A percentile compares a stretch with the other conserved stretches of the same genome.
These are phyloP conservation scores for Ennomos fuscantarius DNA, from an alignment of 2,888 invertebrate species.

Conservation along the genomic window DNA sequence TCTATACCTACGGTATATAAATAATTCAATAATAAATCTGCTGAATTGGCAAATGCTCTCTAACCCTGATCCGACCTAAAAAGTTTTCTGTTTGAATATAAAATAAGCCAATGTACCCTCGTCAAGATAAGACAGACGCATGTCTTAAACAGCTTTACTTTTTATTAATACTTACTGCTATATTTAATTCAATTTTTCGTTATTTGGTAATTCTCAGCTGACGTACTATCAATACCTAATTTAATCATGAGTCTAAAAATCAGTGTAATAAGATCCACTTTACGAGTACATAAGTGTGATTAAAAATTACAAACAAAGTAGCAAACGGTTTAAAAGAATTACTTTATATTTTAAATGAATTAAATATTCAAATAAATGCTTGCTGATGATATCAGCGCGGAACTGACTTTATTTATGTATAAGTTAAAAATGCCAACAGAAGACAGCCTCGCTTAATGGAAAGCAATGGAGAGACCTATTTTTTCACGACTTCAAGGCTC, in stretches of 20 bases:
- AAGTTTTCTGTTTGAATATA: conserved; percentile 55
- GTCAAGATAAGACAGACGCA: conserved; percentile 62
- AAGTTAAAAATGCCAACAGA: too few species aligned
- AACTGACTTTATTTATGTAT: too few species aligned
- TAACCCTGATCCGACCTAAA: conserved; percentile 32
- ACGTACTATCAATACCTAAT: too few species aligned
- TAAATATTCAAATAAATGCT: too few species aligned
- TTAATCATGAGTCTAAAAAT: too few species aligned
- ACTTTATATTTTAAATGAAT: too few species aligned
- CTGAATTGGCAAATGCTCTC: conserved; percentile 12
- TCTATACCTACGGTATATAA: background rate
- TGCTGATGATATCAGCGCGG: too few species aligned
- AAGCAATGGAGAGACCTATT: conserved; percentile 1
- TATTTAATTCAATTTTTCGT: conserved; percentile 20
- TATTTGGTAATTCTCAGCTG: too few species aligned
- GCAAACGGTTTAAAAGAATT: too few species aligned
- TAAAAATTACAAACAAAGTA: too few species aligned
- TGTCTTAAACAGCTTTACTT: conserved; percentile 49
- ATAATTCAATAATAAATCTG: conserved; percentile 11
- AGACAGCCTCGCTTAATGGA: conserved; percentile 2
- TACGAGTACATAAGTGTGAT: too few species aligned
- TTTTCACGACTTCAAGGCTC: conserved; percentile 9
- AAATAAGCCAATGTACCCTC: conserved; percentile 64
- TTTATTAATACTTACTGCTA: conserved; percentile 30
- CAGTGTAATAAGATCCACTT: too few species aligned